Evolutionary conservation across 2,888 invertebrate genomes (phyloP).

Genomic region (Campoplex nolae): DNA sequence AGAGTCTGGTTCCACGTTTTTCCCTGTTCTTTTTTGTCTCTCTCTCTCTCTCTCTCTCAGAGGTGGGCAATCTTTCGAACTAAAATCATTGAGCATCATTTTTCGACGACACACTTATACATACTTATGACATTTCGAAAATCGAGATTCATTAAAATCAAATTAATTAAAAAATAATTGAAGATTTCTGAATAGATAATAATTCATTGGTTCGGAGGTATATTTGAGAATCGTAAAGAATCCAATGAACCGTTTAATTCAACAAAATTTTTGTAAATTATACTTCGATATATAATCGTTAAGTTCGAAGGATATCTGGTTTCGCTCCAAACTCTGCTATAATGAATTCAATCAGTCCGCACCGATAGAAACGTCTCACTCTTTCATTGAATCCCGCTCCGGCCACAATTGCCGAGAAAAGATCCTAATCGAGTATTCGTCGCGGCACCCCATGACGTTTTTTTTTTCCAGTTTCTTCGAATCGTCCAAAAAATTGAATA

Average conservation of each 20-base stretch:
- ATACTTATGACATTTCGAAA: neutral
- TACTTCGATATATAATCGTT: neutral
- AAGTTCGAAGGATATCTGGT: neutral
- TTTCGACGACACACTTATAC: neutral
- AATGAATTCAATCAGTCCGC: constrained; percentile 2
- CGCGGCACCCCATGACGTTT: constrained; percentile 54
- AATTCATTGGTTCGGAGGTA: too few species aligned
- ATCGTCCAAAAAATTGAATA: constrained; percentile 42
- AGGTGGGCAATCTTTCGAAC: constrained; percentile 1
- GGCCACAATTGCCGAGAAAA: neutral
- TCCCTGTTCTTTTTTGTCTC: neutral
- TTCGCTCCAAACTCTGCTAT: neutral
- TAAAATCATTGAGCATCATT: constrained; percentile 2
- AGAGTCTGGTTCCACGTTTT: constrained; percentile 65
- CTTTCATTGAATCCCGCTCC: neutral
- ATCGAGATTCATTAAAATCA: neutral
- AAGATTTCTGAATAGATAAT: neutral
- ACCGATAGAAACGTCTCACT: neutral
- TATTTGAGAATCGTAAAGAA: neutral
- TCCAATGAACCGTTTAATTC: neutral
- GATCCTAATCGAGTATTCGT: constrained; percentile 67
- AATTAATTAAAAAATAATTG: neutral
- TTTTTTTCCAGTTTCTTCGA: constrained; percentile 19
- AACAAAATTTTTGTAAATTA: neutral
- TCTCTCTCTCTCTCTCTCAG: neutral